Conservation (phyloP, 2,113 vertebrate genomes). For the Bambusicola thoracicus region DNA sequence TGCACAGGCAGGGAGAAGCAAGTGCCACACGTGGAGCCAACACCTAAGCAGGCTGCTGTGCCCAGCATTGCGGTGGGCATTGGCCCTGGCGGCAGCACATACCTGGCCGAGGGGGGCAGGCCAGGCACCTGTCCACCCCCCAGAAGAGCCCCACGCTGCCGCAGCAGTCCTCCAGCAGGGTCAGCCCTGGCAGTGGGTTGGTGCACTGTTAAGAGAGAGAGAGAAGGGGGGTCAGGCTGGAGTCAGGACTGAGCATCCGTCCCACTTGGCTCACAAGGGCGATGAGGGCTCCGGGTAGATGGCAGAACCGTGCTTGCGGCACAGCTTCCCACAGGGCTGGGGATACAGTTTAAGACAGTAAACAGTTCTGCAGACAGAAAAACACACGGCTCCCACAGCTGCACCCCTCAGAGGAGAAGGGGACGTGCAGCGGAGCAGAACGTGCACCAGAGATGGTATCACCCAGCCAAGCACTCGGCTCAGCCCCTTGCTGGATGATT, state of each 20-base stretch:
- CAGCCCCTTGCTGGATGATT: neutral
- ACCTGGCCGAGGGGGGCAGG: conserved; percentile 92
- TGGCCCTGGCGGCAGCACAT: conserved; percentile 23
- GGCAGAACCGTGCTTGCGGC: neutral
- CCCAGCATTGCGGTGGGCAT: no score
- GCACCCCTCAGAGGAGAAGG: neutral
- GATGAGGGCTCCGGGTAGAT: neutral
- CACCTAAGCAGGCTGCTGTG: neutral
- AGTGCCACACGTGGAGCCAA: neutral
- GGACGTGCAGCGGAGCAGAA: conserved; percentile 1
- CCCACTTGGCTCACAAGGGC: neutral
- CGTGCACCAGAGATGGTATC: conserved; percentile 33
- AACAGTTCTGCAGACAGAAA: conserved; percentile 25
- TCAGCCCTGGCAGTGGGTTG: conserved; percentile 88
- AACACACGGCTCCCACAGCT: neutral
- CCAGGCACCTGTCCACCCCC: conserved; percentile 87
- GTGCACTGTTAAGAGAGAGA: conserved; percentile 84
- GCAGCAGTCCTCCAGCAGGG: conserved; percentile 92
- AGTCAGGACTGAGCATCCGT: neutral
- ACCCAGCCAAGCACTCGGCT: conserved; percentile 9
- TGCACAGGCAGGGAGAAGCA: neutral
- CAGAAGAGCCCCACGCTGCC: conserved; percentile 93
- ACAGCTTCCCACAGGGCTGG: neutral
- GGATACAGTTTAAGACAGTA: neutral
- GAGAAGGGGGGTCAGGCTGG: conserved; percentile 1